Percentiles rank a stretch among this genome's conserved stretches.
These are phyloP conservation scores for Lordiphosa mommai DNA, from an alignment of 1,140 invertebrate genomes.

Conservation along the genomic window DNA sequence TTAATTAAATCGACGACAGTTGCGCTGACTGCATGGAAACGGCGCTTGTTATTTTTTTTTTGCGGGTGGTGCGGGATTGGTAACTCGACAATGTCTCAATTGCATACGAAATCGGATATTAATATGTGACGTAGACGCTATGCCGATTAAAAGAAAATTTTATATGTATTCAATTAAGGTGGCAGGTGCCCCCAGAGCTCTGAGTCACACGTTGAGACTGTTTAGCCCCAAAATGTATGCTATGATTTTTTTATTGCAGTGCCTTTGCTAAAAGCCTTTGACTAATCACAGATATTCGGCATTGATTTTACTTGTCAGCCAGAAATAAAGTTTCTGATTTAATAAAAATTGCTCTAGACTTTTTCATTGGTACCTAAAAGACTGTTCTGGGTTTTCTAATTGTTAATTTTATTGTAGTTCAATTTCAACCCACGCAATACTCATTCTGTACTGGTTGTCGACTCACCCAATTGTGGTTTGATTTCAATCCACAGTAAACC, in stretches of 20 bases:
- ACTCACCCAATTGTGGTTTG: no score
- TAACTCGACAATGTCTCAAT: constrained; percentile 29
- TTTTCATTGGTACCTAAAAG: no score
- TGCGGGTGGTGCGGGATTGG: not conserved
- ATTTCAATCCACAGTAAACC: no score
- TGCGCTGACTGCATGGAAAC: constrained; percentile 30
- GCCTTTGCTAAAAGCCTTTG: not conserved
- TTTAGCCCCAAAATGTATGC: constrained; percentile 33
- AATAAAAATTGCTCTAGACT: no score
- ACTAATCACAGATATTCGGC: not conserved
- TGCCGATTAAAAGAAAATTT: constrained; percentile 25
- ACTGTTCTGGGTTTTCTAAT: no score
- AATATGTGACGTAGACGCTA: constrained; percentile 32
- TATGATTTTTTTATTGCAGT: not conserved
- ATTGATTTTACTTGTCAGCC: no score
- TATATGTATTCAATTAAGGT: constrained; percentile 37
- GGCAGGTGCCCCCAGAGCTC: constrained; percentile 21
- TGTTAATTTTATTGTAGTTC: no score
- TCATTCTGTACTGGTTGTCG: no score
- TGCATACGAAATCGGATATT: constrained; percentile 42
- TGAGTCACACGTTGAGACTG: not conserved
- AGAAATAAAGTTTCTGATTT: no score
- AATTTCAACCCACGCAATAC: no score
- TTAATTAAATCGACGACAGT: constrained; percentile 67
- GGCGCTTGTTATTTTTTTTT: constrained; percentile 27